Conservation (phyloP, 1,140 invertebrate genomes). For the Micrasema minimum region DNA sequence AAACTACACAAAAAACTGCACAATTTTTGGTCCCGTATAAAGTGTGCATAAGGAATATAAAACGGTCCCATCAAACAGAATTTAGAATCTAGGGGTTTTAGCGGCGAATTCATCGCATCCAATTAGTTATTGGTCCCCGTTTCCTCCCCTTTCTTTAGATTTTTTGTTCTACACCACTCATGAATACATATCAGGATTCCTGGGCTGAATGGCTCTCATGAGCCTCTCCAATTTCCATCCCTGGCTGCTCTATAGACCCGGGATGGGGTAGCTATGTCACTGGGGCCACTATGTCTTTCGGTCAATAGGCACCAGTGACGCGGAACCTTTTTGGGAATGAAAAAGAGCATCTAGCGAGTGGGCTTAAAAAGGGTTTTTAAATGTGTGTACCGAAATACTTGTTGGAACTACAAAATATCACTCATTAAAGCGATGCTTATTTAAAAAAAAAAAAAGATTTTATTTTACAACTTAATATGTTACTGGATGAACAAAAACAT, state of each 20-base stretch:
- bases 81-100: too few species aligned
- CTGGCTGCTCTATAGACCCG: slow-evolving; percentile 36
- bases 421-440: too few species aligned
- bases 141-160: slow-evolving; percentile 39
- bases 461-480: too few species aligned
- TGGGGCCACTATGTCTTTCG: slow-evolving; percentile 30
- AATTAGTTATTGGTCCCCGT: slow-evolving; percentile 47
- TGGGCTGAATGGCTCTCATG: slow-evolving; percentile 43
- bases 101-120: slow-evolving; percentile 30
- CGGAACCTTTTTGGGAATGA: slow-evolving; percentile 21
- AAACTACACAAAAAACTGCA: too few species aligned
- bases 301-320: slow-evolving; percentile 25
- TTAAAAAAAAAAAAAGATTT: too few species aligned
- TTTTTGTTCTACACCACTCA: slow-evolving; percentile 39
- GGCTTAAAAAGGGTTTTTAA: too few species aligned
- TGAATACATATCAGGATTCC: slow-evolving; percentile 48
- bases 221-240: slow-evolving; percentile 47
- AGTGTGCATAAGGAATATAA: too few species aligned
- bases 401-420: too few species aligned
- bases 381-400: too few species aligned
- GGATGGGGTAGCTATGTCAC: neutral
- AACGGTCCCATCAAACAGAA: too few species aligned
- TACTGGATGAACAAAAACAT: too few species aligned
- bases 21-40: too few species aligned
- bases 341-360: slow-evolving; percentile 14